Percentiles rank a stretch among this genome's conserved stretches.
These are phyloP conservation scores for Blastobasis adustella DNA, from an alignment of 2,888 invertebrate genomes.

Conservation along the genomic window DNA sequence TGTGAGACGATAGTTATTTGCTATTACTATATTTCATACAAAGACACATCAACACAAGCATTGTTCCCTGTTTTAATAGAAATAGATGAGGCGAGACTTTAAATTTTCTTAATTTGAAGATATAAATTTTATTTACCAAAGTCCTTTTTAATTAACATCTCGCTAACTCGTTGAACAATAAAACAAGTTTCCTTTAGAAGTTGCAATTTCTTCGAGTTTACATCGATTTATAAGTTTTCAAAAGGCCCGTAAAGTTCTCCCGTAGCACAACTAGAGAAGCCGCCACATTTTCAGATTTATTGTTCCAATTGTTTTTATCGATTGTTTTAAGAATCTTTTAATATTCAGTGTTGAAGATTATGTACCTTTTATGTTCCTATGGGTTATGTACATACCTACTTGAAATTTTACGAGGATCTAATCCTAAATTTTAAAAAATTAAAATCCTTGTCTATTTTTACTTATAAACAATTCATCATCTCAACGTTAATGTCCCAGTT, in stretches of 20 bases:
- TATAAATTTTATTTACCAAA: background rate
- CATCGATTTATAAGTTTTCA: constrained; percentile 6
- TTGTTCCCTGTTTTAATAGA: background rate
- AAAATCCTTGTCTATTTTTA: too few relatives aligned
- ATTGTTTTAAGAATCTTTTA: background rate
- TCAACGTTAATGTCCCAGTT: too few relatives aligned
- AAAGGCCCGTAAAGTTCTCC: background rate
- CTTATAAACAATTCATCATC: too few relatives aligned
- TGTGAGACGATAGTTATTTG: too few relatives aligned
- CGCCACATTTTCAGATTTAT: background rate
- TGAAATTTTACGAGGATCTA: too few relatives aligned
- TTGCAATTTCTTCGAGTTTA: constrained; percentile 10
- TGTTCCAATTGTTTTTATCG: background rate
- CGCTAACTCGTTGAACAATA: constrained; percentile 5
- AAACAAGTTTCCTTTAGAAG: constrained; percentile 9
- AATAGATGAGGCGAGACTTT: too few relatives aligned
- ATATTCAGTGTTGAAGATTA: background rate
- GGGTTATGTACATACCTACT: too few relatives aligned
- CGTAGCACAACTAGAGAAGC: background rate
- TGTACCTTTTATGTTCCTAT: too few relatives aligned
- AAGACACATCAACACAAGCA: background rate
- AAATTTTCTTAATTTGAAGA: too few relatives aligned
- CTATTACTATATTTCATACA: too few relatives aligned
- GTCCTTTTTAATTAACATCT: constrained; percentile 3
- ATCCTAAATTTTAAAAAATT: too few relatives aligned